Conservation (phyloP, 2,888 invertebrate genomes). For the Blastobasis adustella region DNA sequence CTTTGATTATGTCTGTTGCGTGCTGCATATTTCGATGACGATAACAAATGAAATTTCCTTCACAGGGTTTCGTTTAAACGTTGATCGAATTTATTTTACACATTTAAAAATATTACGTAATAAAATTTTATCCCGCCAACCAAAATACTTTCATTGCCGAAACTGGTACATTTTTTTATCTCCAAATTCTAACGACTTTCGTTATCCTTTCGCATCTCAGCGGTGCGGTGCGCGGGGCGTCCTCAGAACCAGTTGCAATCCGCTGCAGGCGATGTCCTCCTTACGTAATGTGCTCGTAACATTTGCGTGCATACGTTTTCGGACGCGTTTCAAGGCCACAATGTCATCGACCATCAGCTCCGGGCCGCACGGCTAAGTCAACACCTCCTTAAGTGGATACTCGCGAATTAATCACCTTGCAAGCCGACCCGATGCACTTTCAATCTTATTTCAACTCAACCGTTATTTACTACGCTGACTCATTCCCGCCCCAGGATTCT, state of each 20-base stretch:
- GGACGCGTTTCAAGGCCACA: conserved; percentile 39
- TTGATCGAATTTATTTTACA: too few species aligned
- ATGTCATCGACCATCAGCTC: conserved; percentile 42
- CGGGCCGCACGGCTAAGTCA: conserved; percentile 52
- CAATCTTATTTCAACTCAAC: conserved; percentile 48
- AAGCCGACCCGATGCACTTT: conserved; percentile 51
- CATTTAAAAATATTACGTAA: too few species aligned
- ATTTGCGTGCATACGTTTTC: conserved; percentile 48
- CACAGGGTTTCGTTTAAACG: too few species aligned
- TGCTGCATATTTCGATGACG: background rate
- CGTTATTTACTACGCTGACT: conserved; percentile 34
- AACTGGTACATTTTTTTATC: conserved; percentile 20
- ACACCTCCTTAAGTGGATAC: conserved; percentile 54
- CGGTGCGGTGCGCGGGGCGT: conserved; percentile 37
- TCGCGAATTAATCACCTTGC: conserved; percentile 56
- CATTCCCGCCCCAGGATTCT: conserved; percentile 30
- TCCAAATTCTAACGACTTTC: conserved; percentile 15
- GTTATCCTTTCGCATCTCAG: conserved; percentile 37
- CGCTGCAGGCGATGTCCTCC: conserved; percentile 46
- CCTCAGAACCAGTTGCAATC: conserved; percentile 55
- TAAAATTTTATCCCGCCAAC: conserved; percentile 10
- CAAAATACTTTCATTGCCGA: conserved; percentile 25
- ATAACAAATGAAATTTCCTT: too few species aligned
- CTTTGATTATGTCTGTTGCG: conserved; percentile 8
- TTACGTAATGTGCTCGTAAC: conserved; percentile 33